Conservation (phyloP, 2,888 invertebrate species). For the Fragum whitleyi region DNA sequence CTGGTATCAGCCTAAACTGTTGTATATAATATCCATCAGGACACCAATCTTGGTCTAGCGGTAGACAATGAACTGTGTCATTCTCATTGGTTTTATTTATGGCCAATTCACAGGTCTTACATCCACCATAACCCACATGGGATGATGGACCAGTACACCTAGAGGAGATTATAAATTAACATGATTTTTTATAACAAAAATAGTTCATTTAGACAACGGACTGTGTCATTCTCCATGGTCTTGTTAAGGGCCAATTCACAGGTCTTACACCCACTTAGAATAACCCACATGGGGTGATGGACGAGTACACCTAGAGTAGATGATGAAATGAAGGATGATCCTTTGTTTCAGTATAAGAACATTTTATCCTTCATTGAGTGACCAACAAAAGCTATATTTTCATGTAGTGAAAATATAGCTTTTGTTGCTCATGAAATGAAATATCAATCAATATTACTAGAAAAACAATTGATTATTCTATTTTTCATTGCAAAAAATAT, state of each 20-base stretch:
- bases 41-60: slow-evolving; percentile 67
- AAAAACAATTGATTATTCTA: too few species aligned
- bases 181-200: too few species aligned
- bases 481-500: too few species aligned
- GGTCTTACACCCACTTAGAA: slow-evolving; percentile 94
- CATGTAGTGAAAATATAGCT: too few species aligned
- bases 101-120: slow-evolving; percentile 95
- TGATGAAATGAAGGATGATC: too few species aligned
- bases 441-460: too few species aligned
- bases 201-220: slow-evolving; percentile 73
- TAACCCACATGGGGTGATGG: slow-evolving; percentile 92
- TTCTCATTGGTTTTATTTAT: slow-evolving; percentile 89
- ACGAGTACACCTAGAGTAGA: slow-evolving; percentile 91
- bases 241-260: slow-evolving; percentile 96
- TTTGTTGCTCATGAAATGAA: too few species aligned
- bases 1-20: slow-evolving; percentile 40
- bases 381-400: too few species aligned
- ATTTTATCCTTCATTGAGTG: too few species aligned
- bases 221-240: slow-evolving; percentile 79
- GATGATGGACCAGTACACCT: slow-evolving; percentile 96
- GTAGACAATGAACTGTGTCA: slow-evolving; percentile 67
- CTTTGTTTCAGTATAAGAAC: too few species aligned
- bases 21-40: slow-evolving; percentile 66
- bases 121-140: slow-evolving; percentile 93
- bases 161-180: too few species aligned